phyloP scores from a whole-genome alignment of 2,113 vertebrate species.

The Scytalopus superciliaris region DNA sequence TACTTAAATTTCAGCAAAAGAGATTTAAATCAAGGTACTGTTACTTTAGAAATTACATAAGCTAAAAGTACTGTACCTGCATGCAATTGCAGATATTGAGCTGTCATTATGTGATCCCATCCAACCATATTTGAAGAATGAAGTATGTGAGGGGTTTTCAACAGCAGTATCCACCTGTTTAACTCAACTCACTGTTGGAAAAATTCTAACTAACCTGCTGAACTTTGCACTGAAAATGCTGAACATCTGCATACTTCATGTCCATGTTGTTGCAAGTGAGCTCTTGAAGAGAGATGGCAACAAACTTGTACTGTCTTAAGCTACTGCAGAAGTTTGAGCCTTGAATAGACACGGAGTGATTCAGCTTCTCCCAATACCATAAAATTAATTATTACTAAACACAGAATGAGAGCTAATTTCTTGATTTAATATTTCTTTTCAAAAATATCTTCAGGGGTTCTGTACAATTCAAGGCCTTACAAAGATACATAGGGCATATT shows the following conservation, averaged over 20 bases:
- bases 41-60: not conserved
- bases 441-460: not conserved
- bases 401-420: not conserved
- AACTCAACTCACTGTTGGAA: not conserved
- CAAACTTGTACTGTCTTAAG: not conserved
- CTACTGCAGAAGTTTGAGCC: not conserved
- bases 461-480: not conserved
- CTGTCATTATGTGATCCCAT: not conserved
- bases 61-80: not conserved
- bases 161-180: not conserved
- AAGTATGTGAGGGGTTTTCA: not conserved
- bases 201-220: not conserved
- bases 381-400: not conserved
- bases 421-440: not conserved
- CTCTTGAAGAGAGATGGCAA: not conserved
- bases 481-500: not conserved
- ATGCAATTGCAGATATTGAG: not conserved
- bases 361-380: not conserved
- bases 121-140: rapidly evolving
- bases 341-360: not conserved
- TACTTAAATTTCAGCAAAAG: not conserved
- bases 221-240: not conserved
- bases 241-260: not conserved
- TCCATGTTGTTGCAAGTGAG: not conserved
- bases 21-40: not conserved